Conservation (phyloP, 2,113 vertebrate species). For the Ophiodon elongatus region DNA sequence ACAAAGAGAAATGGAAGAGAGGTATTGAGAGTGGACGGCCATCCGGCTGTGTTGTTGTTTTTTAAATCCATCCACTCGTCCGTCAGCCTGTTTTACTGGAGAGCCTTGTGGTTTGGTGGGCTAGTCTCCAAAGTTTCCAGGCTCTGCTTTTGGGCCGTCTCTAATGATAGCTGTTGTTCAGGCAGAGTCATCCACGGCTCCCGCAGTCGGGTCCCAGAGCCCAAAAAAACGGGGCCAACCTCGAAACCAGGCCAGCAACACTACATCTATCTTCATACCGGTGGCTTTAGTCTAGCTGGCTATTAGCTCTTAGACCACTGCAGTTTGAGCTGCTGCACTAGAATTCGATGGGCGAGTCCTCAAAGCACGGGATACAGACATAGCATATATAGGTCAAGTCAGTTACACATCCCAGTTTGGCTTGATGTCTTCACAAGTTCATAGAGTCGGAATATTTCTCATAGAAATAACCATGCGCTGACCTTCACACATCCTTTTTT, state of each 20-base stretch:
- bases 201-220: conserved; percentile 60
- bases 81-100: conserved; percentile 46
- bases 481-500: neutral
- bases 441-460: neutral
- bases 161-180: conserved; percentile 75
- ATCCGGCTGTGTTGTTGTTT: conserved; percentile 37
- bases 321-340: conserved; percentile 42
- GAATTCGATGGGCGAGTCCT: conserved; percentile 43
- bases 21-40: neutral
- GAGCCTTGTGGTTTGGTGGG: conserved; percentile 60
- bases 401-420: conserved; percentile 29
- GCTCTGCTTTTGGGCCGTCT: conserved; percentile 49
- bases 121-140: conserved; percentile 68
- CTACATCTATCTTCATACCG: conserved; percentile 70
- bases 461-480: neutral
- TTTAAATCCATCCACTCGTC: conserved; percentile 33
- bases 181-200: conserved; percentile 62
- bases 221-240: conserved; percentile 44
- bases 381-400: conserved; percentile 52
- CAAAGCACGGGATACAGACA: conserved; percentile 3
- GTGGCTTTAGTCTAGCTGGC: conserved; percentile 79
- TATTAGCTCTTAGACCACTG: conserved; percentile 62
- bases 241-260: conserved; percentile 59
- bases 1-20: conserved; percentile 16
- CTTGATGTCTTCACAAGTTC: conserved; percentile 16